A percentile compares a stretch with the other conserved stretches of the same genome.
phyloP scores from a whole-genome alignment of 1,140 invertebrate species.

The Atopsyche davidsoni region DNA sequence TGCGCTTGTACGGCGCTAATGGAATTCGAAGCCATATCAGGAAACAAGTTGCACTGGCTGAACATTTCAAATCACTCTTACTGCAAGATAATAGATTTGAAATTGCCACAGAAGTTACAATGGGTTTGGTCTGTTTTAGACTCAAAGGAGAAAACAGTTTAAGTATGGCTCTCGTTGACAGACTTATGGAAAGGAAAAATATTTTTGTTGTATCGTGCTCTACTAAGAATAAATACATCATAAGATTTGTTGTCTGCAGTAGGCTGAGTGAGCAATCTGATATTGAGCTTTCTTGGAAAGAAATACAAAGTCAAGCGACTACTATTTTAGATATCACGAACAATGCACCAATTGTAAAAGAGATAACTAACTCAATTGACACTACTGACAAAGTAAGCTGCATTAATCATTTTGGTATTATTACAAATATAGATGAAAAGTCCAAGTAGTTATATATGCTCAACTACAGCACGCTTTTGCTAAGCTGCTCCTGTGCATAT shows the following conservation, averaged over 20 bases:
- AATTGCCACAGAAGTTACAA: slow-evolving; percentile 74
- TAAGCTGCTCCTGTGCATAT: too few species aligned
- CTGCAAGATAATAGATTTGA: slow-evolving; percentile 76
- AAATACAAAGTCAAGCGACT: slow-evolving; percentile 39
- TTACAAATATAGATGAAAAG: slow-evolving; percentile 19
- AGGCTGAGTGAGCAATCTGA: slow-evolving; percentile 75
- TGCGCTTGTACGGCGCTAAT: slow-evolving; percentile 75
- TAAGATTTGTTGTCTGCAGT: slow-evolving; percentile 88
- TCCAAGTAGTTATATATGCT: slow-evolving; percentile 14
- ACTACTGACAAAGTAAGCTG: slow-evolving; percentile 17
- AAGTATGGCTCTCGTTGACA: slow-evolving; percentile 77
- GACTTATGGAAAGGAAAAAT: slow-evolving; percentile 84
- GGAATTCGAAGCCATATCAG: slow-evolving; percentile 76
- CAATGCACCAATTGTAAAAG: slow-evolving; percentile 4
- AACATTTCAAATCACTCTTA: slow-evolving; percentile 73
- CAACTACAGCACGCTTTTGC: too few species aligned
- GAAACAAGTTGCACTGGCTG: slow-evolving; percentile 69
- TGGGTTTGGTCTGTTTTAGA: slow-evolving; percentile 92
- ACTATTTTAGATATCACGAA: slow-evolving; percentile 13
- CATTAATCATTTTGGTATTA: slow-evolving; percentile 15
- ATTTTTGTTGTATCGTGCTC: slow-evolving; percentile 94
- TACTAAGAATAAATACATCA: slow-evolving; percentile 74
- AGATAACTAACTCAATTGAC: slow-evolving; percentile 19
- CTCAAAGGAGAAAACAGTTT: slow-evolving; percentile 79
- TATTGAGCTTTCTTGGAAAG: slow-evolving; percentile 80